These are phyloP conservation scores for Carettochelys insculpta DNA, from an alignment of 2,113 vertebrate genomes.

Conservation along the genomic window DNA sequence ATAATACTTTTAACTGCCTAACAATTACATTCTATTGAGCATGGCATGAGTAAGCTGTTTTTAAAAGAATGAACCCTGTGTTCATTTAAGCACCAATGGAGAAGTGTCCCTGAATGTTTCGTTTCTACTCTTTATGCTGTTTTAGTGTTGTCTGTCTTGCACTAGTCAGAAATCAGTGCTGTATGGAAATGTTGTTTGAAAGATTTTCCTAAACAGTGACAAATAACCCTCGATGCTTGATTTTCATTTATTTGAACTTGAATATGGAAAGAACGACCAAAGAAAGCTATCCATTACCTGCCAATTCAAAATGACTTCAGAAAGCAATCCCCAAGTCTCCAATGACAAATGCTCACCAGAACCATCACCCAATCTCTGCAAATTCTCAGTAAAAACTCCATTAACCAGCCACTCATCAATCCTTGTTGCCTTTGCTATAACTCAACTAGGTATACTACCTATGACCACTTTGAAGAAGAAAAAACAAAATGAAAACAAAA, in stretches of 20 bases:
- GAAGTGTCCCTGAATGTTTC: rapidly evolving
- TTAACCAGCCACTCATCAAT: not conserved
- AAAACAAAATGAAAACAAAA: too few species aligned
- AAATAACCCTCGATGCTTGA: not conserved
- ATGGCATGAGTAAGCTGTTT: not conserved
- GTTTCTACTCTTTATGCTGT: not conserved
- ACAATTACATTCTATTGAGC: rapidly evolving
- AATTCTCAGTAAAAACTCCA: not conserved
- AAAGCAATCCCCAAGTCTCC: constrained; percentile 7
- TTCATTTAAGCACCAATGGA: rapidly evolving
- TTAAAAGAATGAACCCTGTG: not conserved
- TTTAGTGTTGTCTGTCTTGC: not conserved
- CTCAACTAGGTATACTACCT: not conserved
- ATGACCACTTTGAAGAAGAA: not conserved
- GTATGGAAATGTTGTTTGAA: not conserved
- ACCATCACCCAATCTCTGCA: not conserved
- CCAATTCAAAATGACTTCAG: not conserved
- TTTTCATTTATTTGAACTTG: not conserved
- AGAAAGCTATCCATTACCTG: not conserved
- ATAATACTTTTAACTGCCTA: not conserved
- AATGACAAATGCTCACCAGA: not conserved
- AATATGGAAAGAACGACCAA: not conserved
- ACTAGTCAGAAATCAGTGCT: not conserved
- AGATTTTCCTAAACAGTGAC: not conserved
- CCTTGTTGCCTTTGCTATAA: not conserved